Conservation (phyloP, 2,797 vertebrate genomes). For the Dermochelys coriacea region DNA sequence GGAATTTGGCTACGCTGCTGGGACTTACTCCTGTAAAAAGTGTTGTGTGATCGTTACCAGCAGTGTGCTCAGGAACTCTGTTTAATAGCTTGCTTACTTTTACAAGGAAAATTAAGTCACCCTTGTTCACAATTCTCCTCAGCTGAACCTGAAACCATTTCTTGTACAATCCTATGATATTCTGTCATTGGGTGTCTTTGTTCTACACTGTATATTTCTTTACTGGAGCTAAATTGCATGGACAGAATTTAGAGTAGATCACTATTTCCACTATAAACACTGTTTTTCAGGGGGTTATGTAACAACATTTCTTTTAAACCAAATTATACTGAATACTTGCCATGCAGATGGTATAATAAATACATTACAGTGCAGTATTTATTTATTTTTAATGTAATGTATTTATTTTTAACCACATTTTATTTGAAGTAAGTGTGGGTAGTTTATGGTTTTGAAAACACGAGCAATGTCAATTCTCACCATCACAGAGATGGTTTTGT, state of each 20-base stretch:
- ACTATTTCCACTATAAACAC: slow-evolving; percentile 29
- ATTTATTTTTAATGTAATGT: neutral
- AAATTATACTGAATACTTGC: neutral
- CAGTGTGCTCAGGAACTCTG: neutral
- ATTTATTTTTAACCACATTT: slow-evolving; percentile 38
- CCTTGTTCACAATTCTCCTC: neutral
- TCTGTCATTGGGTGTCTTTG: neutral
- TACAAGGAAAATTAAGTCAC: neutral
- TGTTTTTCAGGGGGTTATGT: slow-evolving; percentile 13
- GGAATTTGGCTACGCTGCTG: neutral
- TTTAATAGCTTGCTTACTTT: neutral
- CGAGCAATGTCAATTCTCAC: slow-evolving; percentile 11
- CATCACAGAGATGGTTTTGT: neutral
- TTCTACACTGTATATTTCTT: neutral
- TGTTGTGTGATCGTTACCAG: neutral
- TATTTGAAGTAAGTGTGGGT: slow-evolving; percentile 13
- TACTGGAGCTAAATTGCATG: slow-evolving; percentile 3
- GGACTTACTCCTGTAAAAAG: neutral
- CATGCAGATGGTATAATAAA: neutral
- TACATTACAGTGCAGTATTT: no score
- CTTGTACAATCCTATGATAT: neutral
- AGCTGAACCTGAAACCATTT: neutral
- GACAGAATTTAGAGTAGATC: slow-evolving; percentile 26
- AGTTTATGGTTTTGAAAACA: slow-evolving; percentile 37
- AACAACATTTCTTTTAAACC: slow-evolving; percentile 6